These are phyloP conservation scores for Drepana arcuata DNA, from an alignment of 1,140 invertebrate genomes.

Conservation along the genomic window DNA sequence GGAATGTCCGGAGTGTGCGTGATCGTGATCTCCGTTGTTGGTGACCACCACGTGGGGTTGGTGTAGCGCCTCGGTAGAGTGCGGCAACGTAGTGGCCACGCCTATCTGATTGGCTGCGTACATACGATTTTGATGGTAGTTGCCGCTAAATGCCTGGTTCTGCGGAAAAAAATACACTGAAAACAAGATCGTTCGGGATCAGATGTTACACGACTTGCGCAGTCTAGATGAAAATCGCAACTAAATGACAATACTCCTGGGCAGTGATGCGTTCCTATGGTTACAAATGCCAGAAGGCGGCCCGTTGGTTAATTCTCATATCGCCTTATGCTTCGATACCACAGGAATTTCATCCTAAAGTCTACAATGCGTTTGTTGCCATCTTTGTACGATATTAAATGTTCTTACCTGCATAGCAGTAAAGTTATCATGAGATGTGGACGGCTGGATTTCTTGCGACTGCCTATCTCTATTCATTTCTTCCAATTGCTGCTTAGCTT, in stretches of 20 bases:
- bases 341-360: no score
- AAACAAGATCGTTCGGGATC: no score
- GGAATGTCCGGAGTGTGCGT: background rate
- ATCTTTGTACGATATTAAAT: no score
- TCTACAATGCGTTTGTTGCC: no score
- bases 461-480: conserved; percentile 57
- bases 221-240: no score
- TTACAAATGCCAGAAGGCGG: no score
- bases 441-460: conserved; percentile 36
- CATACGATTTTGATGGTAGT: conserved; percentile 47
- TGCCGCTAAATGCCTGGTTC: conserved; percentile 32
- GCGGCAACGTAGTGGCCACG: conserved; percentile 62
- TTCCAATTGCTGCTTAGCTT: conserved; percentile 63
- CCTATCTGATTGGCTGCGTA: conserved; percentile 65
- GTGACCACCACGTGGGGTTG: conserved; percentile 24
- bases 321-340: no score
- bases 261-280: no score
- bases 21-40: background rate
- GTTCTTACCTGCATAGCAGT: conserved; percentile 20
- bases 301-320: no score
- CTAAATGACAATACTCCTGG: no score
- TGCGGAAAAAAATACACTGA: conserved; percentile 19
- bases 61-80: conserved; percentile 34
- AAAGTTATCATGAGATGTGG: conserved; percentile 34
- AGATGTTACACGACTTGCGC: no score